Evolutionary conservation across 2,888 invertebrate species (phyloP).

Genomic region (Panzeria rudis): DNA sequence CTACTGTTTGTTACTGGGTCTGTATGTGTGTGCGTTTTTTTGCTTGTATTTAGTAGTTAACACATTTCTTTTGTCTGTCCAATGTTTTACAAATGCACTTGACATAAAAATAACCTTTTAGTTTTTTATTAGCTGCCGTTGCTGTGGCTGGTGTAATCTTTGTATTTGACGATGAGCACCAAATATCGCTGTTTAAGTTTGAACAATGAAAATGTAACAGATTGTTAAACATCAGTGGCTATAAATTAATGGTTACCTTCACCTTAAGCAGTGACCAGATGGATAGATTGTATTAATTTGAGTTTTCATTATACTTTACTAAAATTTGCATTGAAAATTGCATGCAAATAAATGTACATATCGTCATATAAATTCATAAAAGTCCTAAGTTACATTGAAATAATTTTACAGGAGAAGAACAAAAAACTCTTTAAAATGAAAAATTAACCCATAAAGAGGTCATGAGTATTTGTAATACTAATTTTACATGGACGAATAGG

Average conservation of each 20-base stretch:
- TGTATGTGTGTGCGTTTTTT: not conserved
- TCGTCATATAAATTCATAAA: too few species aligned
- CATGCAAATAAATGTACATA: not conserved
- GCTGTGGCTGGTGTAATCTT: slow-evolving; percentile 24
- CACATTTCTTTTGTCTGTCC: slow-evolving; percentile 51
- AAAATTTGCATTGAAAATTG: slow-evolving; percentile 47
- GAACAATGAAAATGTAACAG: slow-evolving; percentile 69
- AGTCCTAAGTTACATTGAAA: too few species aligned
- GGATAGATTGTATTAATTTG: slow-evolving; percentile 22
- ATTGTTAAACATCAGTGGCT: slow-evolving; percentile 60
- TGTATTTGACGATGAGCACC: slow-evolving; percentile 9
- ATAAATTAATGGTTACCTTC: slow-evolving; percentile 61
- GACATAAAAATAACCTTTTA: slow-evolving; percentile 50
- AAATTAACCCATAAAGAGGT: too few species aligned
- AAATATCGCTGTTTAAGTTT: slow-evolving; percentile 46
- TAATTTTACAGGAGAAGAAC: too few species aligned
- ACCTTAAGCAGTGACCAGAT: slow-evolving; percentile 33
- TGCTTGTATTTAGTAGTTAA: slow-evolving; percentile 19
- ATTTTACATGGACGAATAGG: too few species aligned
- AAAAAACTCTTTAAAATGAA: too few species aligned
- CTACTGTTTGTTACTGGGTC: not conserved
- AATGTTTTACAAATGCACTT: slow-evolving; percentile 58
- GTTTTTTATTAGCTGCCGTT: slow-evolving; percentile 14
- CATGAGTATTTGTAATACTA: too few species aligned
- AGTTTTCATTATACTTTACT: slow-evolving; percentile 35